phyloP scores from a whole-genome alignment of 1,140 invertebrate species.

The Drosophila athabasca region DNA sequence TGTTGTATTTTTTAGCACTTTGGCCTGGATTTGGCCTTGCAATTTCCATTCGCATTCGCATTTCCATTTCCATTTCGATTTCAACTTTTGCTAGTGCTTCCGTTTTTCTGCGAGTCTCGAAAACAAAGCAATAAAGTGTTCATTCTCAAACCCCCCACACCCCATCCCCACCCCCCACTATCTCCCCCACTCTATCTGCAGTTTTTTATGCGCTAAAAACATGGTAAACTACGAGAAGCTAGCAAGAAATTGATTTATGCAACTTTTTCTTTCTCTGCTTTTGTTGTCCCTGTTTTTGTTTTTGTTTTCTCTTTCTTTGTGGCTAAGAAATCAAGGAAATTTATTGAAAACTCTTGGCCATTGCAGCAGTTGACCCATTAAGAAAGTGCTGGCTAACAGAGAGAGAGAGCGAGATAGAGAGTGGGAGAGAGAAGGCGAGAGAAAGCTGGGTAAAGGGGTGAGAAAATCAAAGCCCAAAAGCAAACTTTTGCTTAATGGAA shows the following conservation, averaged over 20 bases:
- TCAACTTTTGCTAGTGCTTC: slow-evolving; percentile 45
- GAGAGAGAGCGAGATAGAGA: neutral
- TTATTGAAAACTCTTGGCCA: slow-evolving; percentile 57
- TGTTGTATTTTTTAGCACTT: slow-evolving; percentile 29
- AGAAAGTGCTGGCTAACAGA: slow-evolving; percentile 35
- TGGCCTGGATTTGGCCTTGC: slow-evolving; percentile 51
- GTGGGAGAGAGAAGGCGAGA: too few relatives aligned
- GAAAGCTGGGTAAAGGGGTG: neutral
- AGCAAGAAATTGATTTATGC: slow-evolving; percentile 73
- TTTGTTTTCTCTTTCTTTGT: slow-evolving; percentile 23
- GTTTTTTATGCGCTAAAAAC: slow-evolving; percentile 52
- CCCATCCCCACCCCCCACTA: neutral
- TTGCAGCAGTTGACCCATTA: slow-evolving; percentile 71
- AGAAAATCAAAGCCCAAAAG: slow-evolving; percentile 19
- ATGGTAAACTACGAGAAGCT: slow-evolving; percentile 22
- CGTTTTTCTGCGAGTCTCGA: slow-evolving; percentile 14
- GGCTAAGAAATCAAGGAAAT: slow-evolving; percentile 57
- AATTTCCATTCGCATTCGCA: slow-evolving; percentile 53
- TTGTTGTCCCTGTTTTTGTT: slow-evolving; percentile 11
- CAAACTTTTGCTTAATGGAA: slow-evolving; percentile 57
- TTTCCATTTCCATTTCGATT: slow-evolving; percentile 63
- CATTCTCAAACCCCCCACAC: neutral
- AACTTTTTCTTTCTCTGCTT: slow-evolving; percentile 30
- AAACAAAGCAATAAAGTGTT: slow-evolving; percentile 69
- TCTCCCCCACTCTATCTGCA: slow-evolving; percentile 1